Percentiles rank a stretch among this genome's conserved stretches.
These are phyloP conservation scores for Tachysurus vachellii DNA, from an alignment of 2,113 vertebrate genomes.

Conservation along the genomic window DNA sequence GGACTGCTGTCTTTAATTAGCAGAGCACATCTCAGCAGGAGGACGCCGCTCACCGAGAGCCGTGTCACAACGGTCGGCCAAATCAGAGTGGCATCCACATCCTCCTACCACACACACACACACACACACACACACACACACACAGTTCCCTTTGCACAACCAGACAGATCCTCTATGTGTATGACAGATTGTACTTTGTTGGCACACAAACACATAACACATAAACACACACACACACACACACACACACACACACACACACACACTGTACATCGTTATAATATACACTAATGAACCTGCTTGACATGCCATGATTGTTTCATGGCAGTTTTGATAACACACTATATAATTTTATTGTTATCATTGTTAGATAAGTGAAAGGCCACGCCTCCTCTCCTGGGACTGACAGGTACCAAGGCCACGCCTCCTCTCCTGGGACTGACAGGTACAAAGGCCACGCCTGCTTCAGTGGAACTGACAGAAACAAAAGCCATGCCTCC, in stretches of 20 bases:
- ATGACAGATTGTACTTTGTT: background rate
- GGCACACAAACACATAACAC: background rate
- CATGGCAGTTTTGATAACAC: background rate
- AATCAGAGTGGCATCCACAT: slow-evolving; percentile 43
- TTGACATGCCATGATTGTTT: background rate
- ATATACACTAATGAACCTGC: background rate
- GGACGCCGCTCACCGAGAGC: slow-evolving; percentile 32
- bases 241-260: slow-evolving; percentile 8
- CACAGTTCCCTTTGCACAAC: background rate
- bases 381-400: background rate
- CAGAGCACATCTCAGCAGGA: slow-evolving; percentile 43
- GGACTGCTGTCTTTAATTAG: slow-evolving; percentile 47
- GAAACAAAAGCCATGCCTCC: background rate
- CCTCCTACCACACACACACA: slow-evolving; percentile 29
- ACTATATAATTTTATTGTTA: background rate
- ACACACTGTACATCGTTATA: background rate
- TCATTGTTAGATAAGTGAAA: background rate
- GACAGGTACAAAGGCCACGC: background rate
- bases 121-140: slow-evolving; percentile 32
- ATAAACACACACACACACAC: slow-evolving; percentile 13
- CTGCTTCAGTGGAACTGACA: background rate
- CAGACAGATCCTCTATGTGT: background rate
- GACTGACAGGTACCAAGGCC: background rate
- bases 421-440: background rate
- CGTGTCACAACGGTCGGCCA: slow-evolving; percentile 18